Conservation (phyloP, 1,140 invertebrate genomes). For the Frieseomelitta varia region DNA sequence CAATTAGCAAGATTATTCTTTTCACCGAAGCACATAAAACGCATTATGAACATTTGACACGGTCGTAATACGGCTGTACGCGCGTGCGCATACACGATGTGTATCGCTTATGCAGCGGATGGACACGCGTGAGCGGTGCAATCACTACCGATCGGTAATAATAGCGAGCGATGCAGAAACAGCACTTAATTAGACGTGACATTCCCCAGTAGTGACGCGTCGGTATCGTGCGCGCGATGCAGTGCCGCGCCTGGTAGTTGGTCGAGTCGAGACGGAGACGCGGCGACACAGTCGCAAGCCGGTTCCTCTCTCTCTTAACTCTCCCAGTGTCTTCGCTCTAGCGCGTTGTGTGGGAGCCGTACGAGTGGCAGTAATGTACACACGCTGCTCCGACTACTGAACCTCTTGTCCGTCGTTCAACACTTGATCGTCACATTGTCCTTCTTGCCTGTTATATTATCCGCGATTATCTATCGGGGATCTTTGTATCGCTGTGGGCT, state of each 20-base stretch:
- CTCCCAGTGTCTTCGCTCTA: conserved; percentile 38
- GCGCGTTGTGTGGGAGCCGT: conserved; percentile 41
- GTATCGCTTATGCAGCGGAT: not conserved
- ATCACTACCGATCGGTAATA: conserved; percentile 49
- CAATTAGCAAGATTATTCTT: not conserved
- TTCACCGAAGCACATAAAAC: no score
- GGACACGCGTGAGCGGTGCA: not conserved
- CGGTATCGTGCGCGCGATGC: conserved; percentile 38
- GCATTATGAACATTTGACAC: not conserved
- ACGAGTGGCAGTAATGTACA: conserved; percentile 45
- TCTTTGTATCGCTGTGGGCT: not conserved
- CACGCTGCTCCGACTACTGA: conserved; percentile 48
- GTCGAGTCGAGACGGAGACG: conserved; percentile 34
- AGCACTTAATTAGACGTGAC: conserved; percentile 55
- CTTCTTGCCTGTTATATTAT: not conserved
- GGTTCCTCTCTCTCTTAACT: conserved; percentile 38
- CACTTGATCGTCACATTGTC: conserved; percentile 26
- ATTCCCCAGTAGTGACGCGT: conserved; percentile 60
- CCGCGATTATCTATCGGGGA: not conserved
- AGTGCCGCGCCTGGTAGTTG: conserved; percentile 36
- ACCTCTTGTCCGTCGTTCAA: conserved; percentile 11
- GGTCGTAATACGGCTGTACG: not conserved
- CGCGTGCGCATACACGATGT: not conserved
- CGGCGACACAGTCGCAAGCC: conserved; percentile 54
- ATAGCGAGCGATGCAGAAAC: conserved; percentile 39